A percentile compares a stretch with the other conserved stretches of the same genome.
Evolutionary conservation across 2,113 vertebrate genomes (phyloP).

Genomic region (Notothenia rossii): DNA sequence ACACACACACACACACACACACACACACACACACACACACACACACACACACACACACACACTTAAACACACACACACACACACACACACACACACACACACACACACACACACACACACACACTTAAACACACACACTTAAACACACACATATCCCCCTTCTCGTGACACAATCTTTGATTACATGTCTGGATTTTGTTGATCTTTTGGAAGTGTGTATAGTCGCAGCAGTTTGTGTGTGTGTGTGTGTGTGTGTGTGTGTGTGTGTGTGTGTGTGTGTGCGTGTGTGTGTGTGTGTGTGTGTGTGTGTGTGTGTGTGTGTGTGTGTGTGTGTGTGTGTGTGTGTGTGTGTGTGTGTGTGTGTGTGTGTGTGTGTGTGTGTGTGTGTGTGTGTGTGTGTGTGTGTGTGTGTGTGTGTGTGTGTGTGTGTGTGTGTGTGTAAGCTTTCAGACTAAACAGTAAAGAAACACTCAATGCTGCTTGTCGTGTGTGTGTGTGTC

Average conservation of each 20-base stretch:
- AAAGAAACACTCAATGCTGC: conserved; percentile 24
- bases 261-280: too few relatives aligned
- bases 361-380: too few relatives aligned
- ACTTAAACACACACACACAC: too few relatives aligned
- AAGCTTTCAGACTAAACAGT: conserved; percentile 31
- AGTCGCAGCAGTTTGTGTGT: too few relatives aligned
- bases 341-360: too few relatives aligned
- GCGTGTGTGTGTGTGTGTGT: too few relatives aligned
- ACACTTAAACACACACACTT: conserved; percentile 6
- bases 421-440: not conserved
- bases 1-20: conserved; percentile 8
- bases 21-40: conserved; percentile 6
- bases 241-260: too few relatives aligned
- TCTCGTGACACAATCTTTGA: conserved; percentile 2
- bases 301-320: too few relatives aligned
- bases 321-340: too few relatives aligned
- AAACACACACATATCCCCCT: not conserved
- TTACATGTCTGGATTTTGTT: not conserved
- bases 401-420: not conserved
- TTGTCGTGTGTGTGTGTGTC: not conserved
- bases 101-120: conserved; percentile 1
- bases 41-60: too few relatives aligned
- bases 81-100: not conserved
- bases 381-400: too few relatives aligned
- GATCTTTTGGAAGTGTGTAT: conserved; percentile 11